Percentiles rank a stretch among this genome's conserved stretches.
These are phyloP conservation scores for Falco concolor DNA, from an alignment of 2,797 vertebrate genomes.

Conservation along the genomic window DNA sequence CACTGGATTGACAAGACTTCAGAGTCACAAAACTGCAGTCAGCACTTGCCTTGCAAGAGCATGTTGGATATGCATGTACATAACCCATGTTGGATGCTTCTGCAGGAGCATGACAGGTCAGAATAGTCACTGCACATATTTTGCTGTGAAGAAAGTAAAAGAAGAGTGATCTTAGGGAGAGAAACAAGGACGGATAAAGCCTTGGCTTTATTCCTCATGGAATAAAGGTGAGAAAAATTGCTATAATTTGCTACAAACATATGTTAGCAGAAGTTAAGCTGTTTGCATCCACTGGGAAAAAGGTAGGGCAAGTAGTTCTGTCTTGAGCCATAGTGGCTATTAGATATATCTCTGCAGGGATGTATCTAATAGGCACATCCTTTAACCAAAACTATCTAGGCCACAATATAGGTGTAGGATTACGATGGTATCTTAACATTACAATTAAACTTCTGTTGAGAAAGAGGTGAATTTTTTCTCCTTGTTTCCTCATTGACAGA, in stretches of 20 bases:
- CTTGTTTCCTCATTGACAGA: background rate
- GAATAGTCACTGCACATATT: background rate
- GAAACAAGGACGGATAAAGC: background rate
- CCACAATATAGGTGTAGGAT: background rate
- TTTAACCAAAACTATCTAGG: background rate
- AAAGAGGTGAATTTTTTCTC: background rate
- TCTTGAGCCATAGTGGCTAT: background rate
- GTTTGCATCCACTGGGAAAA: background rate
- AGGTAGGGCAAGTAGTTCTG: background rate
- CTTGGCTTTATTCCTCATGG: background rate
- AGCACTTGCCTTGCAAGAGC: background rate
- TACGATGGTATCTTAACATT: background rate
- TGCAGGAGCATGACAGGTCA: accelerated
- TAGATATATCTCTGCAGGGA: background rate
- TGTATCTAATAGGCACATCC: background rate
- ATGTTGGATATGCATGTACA: too few relatives aligned
- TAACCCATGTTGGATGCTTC: background rate
- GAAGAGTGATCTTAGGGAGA: background rate
- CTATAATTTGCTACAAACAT: background rate
- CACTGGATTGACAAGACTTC: background rate
- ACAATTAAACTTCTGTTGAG: background rate
- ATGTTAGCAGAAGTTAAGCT: background rate
- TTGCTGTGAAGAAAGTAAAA: background rate
- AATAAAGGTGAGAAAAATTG: background rate
- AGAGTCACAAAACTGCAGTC: background rate